Conservation (phyloP, 2,888 invertebrate genomes). For the Ganaspis brasiliensis region DNA sequence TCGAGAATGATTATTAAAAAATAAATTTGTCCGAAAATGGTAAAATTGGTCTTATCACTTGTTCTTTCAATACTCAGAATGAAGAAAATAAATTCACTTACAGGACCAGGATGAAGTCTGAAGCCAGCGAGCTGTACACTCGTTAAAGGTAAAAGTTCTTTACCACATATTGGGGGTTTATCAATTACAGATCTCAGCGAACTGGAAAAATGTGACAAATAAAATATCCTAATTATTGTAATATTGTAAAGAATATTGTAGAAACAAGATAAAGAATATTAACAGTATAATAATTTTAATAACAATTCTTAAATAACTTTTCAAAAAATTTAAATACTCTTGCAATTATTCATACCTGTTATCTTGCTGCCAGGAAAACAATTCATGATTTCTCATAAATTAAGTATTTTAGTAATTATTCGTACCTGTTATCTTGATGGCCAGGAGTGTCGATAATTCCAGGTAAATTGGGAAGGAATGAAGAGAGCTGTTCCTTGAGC, state of each 20-base stretch:
- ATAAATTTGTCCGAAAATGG: no score
- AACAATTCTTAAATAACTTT: no score
- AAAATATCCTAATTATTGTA: conserved; percentile 40
- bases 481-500: conserved; percentile 95
- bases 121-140: conserved; percentile 96
- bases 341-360: conserved; percentile 86
- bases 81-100: conserved; percentile 77
- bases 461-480: conserved; percentile 96
- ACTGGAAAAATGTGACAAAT: conserved; percentile 82
- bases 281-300: no score
- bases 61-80: no score
- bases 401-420: no score
- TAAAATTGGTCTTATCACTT: not conserved
- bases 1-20: no score
- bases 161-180: conserved; percentile 96
- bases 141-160: conserved; percentile 92
- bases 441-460: conserved; percentile 97
- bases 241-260: no score
- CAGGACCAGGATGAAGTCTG: conserved; percentile 96
- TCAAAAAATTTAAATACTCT: no score
- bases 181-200: conserved; percentile 96
- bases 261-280: no score
- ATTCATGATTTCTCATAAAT: no score
- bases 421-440: conserved; percentile 85
- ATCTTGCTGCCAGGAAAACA: no score